phyloP scores from a whole-genome alignment of 2,888 invertebrate species.

The Cheiracanthium punctorium region DNA sequence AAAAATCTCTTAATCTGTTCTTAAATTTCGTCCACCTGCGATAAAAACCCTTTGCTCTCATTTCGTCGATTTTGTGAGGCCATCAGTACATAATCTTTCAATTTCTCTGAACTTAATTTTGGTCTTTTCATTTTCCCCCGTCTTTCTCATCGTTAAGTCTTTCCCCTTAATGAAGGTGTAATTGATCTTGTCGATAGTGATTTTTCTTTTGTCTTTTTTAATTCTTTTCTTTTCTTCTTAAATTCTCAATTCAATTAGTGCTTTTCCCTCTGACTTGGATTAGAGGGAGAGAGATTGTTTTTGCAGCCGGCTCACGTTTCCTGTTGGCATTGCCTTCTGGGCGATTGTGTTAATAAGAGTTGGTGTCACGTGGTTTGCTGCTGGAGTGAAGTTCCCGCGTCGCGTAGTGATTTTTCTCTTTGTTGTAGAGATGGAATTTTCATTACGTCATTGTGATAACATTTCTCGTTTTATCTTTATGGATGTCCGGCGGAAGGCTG shows the following conservation, averaged over 20 bases:
- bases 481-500: too few species aligned
- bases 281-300: not conserved
- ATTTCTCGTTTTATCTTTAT: too few species aligned
- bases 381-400: not conserved
- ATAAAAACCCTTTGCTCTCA: not conserved
- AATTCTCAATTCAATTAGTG: constrained; percentile 42
- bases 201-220: constrained; percentile 7
- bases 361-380: constrained; percentile 8
- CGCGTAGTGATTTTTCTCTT: not conserved
- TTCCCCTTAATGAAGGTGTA: constrained; percentile 31
- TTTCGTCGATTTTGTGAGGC: not conserved
- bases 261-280: not conserved
- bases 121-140: not conserved
- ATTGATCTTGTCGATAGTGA: constrained; percentile 43
- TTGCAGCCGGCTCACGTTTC: constrained; percentile 12
- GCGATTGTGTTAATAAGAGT: not conserved
- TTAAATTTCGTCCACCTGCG: not conserved
- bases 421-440: not conserved
- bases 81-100: constrained; percentile 20
- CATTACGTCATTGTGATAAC: not conserved
- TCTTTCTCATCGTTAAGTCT: constrained; percentile 16
- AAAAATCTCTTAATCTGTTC: not conserved
- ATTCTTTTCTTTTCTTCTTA: not conserved
- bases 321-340: not conserved
- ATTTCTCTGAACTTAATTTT: constrained; percentile 9